Percentiles rank a stretch among this genome's conserved stretches.
These are phyloP conservation scores for Plotosus lineatus DNA, from an alignment of 2,113 vertebrate genomes.

Conservation along the genomic window DNA sequence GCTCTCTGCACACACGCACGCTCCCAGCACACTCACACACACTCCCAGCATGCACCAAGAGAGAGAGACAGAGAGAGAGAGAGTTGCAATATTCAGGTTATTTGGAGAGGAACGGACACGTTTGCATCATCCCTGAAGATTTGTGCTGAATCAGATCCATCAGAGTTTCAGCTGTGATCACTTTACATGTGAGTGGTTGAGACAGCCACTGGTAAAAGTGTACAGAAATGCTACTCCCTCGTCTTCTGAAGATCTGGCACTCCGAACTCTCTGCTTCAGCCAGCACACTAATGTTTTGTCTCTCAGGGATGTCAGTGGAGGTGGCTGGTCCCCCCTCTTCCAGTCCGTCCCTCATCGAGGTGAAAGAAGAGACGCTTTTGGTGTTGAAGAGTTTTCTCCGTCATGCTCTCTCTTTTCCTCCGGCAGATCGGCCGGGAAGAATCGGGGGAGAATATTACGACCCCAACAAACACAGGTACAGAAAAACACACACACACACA, in stretches of 20 bases:
- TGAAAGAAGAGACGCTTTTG: slow-evolving; percentile 67
- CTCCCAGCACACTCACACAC: too few species aligned
- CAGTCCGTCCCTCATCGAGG: slow-evolving; percentile 63
- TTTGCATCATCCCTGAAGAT: background rate
- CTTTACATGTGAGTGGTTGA: too few species aligned
- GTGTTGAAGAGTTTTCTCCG: slow-evolving; percentile 73
- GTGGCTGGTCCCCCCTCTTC: slow-evolving; percentile 41
- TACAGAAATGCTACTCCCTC: too few species aligned
- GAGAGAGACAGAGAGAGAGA: too few species aligned
- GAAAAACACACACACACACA: slow-evolving; percentile 25
- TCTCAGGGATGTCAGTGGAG: slow-evolving; percentile 60
- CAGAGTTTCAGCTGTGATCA: too few species aligned
- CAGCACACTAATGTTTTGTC: too few species aligned
- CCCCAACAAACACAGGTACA: slow-evolving; percentile 65
- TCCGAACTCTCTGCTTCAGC: background rate
- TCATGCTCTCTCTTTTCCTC: slow-evolving; percentile 51
- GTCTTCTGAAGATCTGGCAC: too few species aligned
- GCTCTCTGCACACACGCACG: too few species aligned
- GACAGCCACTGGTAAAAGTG: too few species aligned
- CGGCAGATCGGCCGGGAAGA: slow-evolving; percentile 60
- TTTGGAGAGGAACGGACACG: too few species aligned
- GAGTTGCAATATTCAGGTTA: too few species aligned
- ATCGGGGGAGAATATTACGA: slow-evolving; percentile 70
- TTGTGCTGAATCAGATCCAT: background rate
- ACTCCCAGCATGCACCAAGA: too few species aligned